Base-by-base conservation (phyloP, 2,888 invertebrate genomes). In the Monoplex corrugatus region DNA sequence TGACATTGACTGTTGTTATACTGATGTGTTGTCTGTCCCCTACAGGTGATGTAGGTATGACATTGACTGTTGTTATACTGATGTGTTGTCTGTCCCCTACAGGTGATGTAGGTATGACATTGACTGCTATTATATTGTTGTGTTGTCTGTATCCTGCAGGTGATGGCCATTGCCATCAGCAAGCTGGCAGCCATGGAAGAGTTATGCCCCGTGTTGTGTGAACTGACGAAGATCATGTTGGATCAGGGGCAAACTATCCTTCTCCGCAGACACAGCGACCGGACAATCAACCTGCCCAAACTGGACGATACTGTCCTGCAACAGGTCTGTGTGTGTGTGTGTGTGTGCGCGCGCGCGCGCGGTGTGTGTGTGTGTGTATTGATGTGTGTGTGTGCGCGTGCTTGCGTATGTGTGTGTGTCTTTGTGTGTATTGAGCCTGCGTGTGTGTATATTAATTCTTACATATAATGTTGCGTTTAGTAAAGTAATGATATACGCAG, bases 191-290 rank as follows among this genome's bases (percentile, higher is more conserved):
- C 32, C 45, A 28, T 72, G 1, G 5, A 16, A 10, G 35, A 45
- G 19, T 38, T 38, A 23, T 75, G 32, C 32, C 40, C 45, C 8
- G 87, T 75, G 44, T 50, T 87, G 75, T 87, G 87, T 35, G 87
- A 87, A 6, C 72, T 87, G 87, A 72, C 78, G 75, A 72, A 68
- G 68, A 28, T 68, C 35, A 28, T 87, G 13, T 45, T 87, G 87
- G 78, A 45, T 44, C 68, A 35, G 35, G 87, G 75, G 10, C 75
- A 87, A 10, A 6, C 57, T 23, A 1, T 45, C 38, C 87, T 87
- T 23, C 10, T 43, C 16, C 1, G n/a, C n/a, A 8, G 50, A 3
- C 57, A 28, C 28, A 43, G 68, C 68, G 19, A 0, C 28, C 35
- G 35, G 13, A 3, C 78, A n/a, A 2, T 10, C 72, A 23, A 19